phyloP scores from a whole-genome alignment of 2,888 invertebrate species.

The Drosophila helvetica region DNA sequence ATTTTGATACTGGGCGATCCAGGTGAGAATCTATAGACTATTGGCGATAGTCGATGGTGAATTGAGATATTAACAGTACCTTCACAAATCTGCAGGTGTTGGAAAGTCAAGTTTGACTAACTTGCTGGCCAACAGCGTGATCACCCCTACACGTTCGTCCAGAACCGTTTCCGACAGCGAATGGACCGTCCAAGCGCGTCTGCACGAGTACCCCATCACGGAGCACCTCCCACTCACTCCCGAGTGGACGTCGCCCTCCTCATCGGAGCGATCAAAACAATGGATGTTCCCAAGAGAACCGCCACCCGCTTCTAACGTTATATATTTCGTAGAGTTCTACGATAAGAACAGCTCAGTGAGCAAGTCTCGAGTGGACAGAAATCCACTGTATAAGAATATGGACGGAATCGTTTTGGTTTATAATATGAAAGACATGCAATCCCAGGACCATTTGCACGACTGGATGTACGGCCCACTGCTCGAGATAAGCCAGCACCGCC shows the following conservation, averaged over 20 bases:
- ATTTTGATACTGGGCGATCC: slow-evolving; percentile 61
- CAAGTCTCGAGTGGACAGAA: slow-evolving; percentile 37
- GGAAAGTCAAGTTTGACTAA: slow-evolving; percentile 59
- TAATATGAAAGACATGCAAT: slow-evolving; percentile 46
- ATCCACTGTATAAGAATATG: slow-evolving; percentile 46
- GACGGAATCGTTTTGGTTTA: slow-evolving; percentile 65
- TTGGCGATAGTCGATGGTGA: neutral
- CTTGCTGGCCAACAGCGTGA: slow-evolving; percentile 50
- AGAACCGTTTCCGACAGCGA: slow-evolving; percentile 39
- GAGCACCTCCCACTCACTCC: slow-evolving; percentile 51
- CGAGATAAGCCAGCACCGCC: slow-evolving; percentile 53
- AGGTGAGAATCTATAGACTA: slow-evolving; percentile 27
- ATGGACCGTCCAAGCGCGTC: slow-evolving; percentile 66
- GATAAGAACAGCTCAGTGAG: slow-evolving; percentile 48
- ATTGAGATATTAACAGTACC: neutral
- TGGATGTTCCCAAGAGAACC: neutral
- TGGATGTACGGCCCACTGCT: slow-evolving; percentile 57
- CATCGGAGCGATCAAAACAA: slow-evolving; percentile 23
- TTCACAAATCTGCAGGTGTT: slow-evolving; percentile 48
- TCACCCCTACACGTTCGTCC: slow-evolving; percentile 52
- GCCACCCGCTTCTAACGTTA: slow-evolving; percentile 16
- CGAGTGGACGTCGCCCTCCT: slow-evolving; percentile 59
- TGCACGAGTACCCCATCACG: slow-evolving; percentile 57
- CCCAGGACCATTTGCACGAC: slow-evolving; percentile 61
- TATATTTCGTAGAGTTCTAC: slow-evolving; percentile 66